Base-by-base conservation (phyloP, 2,797 vertebrate species). In the Linurgus olivaceus region DNA sequence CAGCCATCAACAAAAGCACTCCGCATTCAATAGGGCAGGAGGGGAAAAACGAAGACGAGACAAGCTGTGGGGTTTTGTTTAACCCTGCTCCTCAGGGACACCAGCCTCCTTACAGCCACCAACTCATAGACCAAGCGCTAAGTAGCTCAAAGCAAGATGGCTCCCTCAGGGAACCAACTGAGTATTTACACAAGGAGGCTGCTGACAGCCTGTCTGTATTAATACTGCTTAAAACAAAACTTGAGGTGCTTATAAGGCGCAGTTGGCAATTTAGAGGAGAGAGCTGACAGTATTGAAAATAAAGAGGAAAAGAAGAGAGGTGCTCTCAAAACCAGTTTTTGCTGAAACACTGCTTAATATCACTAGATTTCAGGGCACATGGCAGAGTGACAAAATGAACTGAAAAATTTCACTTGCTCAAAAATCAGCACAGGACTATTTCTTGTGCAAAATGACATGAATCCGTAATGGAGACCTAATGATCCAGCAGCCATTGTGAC, bases 211-310 rank as follows among this genome's bases (percentile, higher is more conserved):
- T 93, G 80, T 94, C 83, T 83, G 70, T 88, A 79, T 94, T 94
- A 88, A 96, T 92, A 81, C 55, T 35, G 79, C 58, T 93, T 94
- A 82, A 83, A 95, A 91, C 54, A 93, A 88, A 90, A 92, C 78
- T 48, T 76, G 84, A 92, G 77, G 86, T 44, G 50, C 51, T 95
- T 59, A 68, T 20, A 89, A 76, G 81, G 77, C 47, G 62, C 74
- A 94, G 94, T 31, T 90, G 78, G 86, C 90, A 94, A 85, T 90
- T 88, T 82, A 94, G 63, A 91, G 50, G 62, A 55, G 76, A 0
- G 24, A 90, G 72, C 37, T 85, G 84, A 81, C 80, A 74, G 10
- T 37, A 55, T 4, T 77, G 50, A 74, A 93, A 86, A 86, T 38
- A 90, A 55, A 62, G 44, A 92, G 80, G 65, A 58, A 58, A 35